Percentiles rank a stretch among this genome's conserved stretches.
phyloP scores from a whole-genome alignment of 1,140 invertebrate genomes.

The Neotoxoptera formosana region DNA sequence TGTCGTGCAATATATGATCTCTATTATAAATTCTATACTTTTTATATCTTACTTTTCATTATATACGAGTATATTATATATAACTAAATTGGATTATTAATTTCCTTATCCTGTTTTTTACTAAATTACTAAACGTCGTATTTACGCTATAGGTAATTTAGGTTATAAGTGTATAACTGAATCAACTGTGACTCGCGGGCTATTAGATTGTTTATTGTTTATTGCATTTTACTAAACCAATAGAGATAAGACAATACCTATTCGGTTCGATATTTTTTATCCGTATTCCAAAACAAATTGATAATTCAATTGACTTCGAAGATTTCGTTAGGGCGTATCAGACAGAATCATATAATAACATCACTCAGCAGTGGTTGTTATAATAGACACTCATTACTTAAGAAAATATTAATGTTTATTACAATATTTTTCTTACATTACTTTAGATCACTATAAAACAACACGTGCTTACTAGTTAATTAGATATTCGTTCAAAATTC shows the following conservation, averaged over 20 bases:
- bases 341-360: neutral
- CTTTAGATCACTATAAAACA: neutral
- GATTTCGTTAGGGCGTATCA: neutral
- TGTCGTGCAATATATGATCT: neutral
- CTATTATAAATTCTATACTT: neutral
- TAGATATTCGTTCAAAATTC: neutral
- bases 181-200: neutral
- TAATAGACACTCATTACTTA: neutral
- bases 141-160: neutral
- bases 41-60: neutral
- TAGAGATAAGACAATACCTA: neutral
- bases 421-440: neutral
- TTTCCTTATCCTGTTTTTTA: neutral
- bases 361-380: neutral
- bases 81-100: neutral
- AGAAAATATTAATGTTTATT: neutral
- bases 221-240: neutral
- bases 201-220: slow-evolving; percentile 21
- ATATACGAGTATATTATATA: neutral
- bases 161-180: neutral
- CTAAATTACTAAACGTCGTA: neutral
- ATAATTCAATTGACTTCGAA: neutral
- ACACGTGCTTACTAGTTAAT: neutral
- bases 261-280: neutral
- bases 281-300: neutral